phyloP scores from a whole-genome alignment of 2,113 vertebrate genomes.

The Pelecanus crispus region DNA sequence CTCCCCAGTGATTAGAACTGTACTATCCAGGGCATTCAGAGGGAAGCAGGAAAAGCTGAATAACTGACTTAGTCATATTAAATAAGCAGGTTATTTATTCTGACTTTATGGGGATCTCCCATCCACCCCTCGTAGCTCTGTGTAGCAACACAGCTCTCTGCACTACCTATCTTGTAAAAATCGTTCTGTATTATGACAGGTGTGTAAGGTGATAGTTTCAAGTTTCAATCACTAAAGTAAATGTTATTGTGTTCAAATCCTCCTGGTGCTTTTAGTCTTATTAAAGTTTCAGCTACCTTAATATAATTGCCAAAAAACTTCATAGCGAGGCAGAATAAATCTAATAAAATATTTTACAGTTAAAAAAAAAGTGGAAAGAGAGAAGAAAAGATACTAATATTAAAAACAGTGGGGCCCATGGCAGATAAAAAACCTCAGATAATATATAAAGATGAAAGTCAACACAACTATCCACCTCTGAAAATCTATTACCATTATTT shows the following conservation, averaged over 20 bases:
- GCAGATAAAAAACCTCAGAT: background rate
- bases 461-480: background rate
- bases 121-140: background rate
- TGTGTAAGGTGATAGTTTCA: background rate
- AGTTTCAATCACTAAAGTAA: background rate
- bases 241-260: background rate
- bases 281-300: background rate
- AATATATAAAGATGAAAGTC: background rate
- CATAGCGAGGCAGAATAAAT: background rate
- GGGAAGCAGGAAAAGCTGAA: background rate
- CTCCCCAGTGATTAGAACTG: background rate
- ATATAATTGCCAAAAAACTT: background rate
- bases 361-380: background rate
- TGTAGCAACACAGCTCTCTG: background rate
- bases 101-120: background rate
- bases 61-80: background rate
- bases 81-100: background rate
- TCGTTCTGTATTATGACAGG: background rate
- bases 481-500: background rate
- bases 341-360: background rate
- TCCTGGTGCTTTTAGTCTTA: background rate
- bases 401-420: background rate
- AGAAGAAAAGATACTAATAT: background rate
- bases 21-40: background rate
- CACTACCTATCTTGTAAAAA: background rate